These are phyloP conservation scores for Tachina grossa DNA, from an alignment of 2,888 invertebrate species.

Conservation along the genomic window DNA sequence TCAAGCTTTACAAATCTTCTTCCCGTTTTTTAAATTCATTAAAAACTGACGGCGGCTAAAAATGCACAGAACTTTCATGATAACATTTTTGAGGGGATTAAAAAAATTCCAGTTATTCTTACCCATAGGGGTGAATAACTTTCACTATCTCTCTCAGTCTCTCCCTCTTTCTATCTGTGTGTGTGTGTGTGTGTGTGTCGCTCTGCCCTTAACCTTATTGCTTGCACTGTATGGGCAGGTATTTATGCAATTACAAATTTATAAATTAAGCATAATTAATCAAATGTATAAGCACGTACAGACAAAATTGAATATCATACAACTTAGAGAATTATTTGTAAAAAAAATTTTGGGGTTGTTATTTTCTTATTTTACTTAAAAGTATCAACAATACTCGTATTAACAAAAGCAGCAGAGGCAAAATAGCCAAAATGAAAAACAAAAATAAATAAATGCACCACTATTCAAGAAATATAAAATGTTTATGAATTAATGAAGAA, in stretches of 20 bases:
- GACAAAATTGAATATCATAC: background rate
- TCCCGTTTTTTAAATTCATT: too few relatives aligned
- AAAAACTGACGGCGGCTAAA: too few relatives aligned
- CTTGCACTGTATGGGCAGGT: slow-evolving; percentile 9
- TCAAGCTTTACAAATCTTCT: too few relatives aligned
- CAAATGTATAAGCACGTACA: background rate
- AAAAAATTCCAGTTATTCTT: too few relatives aligned
- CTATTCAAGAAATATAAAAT: slow-evolving; percentile 56
- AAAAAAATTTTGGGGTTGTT: background rate
- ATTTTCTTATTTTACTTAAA: background rate
- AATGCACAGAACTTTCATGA: too few relatives aligned
- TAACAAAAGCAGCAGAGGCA: background rate
- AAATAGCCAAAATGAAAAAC: slow-evolving; percentile 1
- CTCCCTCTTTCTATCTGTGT: too few relatives aligned
- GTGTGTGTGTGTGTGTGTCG: too few relatives aligned
- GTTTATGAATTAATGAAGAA: slow-evolving; percentile 79
- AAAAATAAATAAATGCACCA: background rate
- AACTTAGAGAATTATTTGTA: slow-evolving; percentile 36
- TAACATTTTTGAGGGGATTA: too few relatives aligned
- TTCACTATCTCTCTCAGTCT: too few relatives aligned
- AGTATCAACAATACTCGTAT: background rate
- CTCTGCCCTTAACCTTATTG: background rate
- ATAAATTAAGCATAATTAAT: slow-evolving; percentile 41
- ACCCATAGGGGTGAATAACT: too few relatives aligned
- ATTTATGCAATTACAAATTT: slow-evolving; percentile 6